phyloP scores from a whole-genome alignment of 2,797 vertebrate genomes.

The Hoplostethus atlanticus region DNA sequence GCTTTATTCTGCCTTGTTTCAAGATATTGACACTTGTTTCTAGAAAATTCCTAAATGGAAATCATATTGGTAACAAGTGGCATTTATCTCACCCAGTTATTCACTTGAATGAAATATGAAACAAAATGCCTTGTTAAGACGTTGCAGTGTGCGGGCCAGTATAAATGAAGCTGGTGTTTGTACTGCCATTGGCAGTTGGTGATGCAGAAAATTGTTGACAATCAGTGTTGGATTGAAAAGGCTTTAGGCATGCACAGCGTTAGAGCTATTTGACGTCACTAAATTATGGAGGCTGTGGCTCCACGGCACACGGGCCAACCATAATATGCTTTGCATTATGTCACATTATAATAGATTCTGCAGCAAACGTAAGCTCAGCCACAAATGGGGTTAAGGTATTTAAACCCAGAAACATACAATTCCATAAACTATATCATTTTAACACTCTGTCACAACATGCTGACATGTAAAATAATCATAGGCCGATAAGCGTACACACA shows the following conservation, averaged over 20 bases:
- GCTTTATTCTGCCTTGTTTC: not conserved
- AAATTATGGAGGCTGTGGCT: slow-evolving; percentile 37
- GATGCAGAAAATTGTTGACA: slow-evolving; percentile 58
- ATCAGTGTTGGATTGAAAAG: slow-evolving; percentile 56
- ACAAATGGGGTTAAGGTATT: slow-evolving; percentile 31
- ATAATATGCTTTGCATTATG: slow-evolving; percentile 52
- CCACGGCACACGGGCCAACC: slow-evolving; percentile 35
- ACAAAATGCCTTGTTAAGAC: not conserved
- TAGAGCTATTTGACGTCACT: slow-evolving; percentile 45
- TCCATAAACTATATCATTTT: slow-evolving; percentile 39
- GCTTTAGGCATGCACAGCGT: slow-evolving; percentile 37
- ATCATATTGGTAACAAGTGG: no score
- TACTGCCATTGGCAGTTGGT: slow-evolving; percentile 39
- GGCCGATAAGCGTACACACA: slow-evolving; percentile 63
- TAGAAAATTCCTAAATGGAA: not conserved
- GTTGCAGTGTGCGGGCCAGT: not conserved
- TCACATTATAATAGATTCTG: slow-evolving; percentile 37
- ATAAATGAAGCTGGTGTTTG: not conserved
- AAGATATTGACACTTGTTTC: no score
- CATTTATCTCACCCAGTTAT: no score
- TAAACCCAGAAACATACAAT: slow-evolving; percentile 36
- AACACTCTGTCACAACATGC: slow-evolving; percentile 61
- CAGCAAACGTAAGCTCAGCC: slow-evolving; percentile 23
- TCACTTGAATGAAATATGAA: not conserved
- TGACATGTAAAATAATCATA: slow-evolving; percentile 73